Base-by-base conservation (phyloP, 1,140 invertebrate genomes). In the Chymomyza costata region DNA sequence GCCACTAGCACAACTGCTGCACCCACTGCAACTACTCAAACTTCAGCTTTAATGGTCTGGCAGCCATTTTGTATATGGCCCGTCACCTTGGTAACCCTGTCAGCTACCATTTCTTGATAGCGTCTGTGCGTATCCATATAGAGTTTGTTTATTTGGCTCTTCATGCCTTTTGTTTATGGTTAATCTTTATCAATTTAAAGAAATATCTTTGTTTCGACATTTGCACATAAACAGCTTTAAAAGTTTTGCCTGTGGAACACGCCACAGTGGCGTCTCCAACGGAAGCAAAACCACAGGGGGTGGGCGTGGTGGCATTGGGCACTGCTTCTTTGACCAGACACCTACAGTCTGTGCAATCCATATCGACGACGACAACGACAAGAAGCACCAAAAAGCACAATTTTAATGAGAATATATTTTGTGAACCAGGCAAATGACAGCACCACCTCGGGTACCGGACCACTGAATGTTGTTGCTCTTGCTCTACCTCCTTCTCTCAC, bases 121-220 rank as follows among this genome's bases (percentile, higher is more conserved):
- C n/a, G n/a, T n/a, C n/a, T n/a, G n/a, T n/a, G n/a, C n/a, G n/a
- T n/a, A n/a, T n/a, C n/a, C n/a, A n/a, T n/a, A n/a, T n/a, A n/a
- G n/a, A n/a, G n/a, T n/a, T n/a, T n/a, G n/a, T n/a, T n/a, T n/a
- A n/a, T n/a, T 28, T 28, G 3, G 6, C 13, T 34, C 34, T 37
- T 43, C 30, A 13, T 38, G 25, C 48, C 45, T 15, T 28, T 76
- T 78, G 62, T 71, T 78, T 78, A 71, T 71, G 71, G 63, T 60
- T 78, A 80, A 78, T 78, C 71, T 78, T 78, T 78, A 78, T 78
- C 71, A 78, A 80, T 80, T 78, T 78, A 78, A 80, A 65, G 74
- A 80, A 80, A 80, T 80, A 80, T 80, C 73, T 81, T 80, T 80
- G 73, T 80, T 81, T 80, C 73, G 73, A 80, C 73, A 80, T 80